Conservation (phyloP, 2,113 vertebrate species). For the Rhipidura dahli region DNA sequence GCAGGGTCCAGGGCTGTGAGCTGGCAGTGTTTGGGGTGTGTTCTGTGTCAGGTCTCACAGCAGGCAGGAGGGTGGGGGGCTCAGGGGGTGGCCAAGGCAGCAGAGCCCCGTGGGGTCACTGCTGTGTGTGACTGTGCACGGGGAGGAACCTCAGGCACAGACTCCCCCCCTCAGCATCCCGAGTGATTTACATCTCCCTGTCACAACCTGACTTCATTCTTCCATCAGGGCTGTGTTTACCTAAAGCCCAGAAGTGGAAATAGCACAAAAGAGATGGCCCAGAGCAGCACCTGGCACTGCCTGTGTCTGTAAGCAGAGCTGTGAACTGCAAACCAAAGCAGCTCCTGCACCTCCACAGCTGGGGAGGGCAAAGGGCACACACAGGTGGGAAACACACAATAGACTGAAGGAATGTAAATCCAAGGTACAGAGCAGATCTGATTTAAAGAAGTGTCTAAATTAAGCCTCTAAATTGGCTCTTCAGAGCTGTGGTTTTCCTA, state of each 20-base stretch:
- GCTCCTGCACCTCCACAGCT: neutral
- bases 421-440: neutral
- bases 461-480: constrained; percentile 14
- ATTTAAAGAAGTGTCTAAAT: constrained; percentile 13
- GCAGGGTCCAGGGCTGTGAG: neutral
- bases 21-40: neutral
- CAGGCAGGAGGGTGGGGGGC: neutral
- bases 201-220: neutral
- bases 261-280: neutral
- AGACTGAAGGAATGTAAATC: neutral
- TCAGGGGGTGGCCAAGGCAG: neutral
- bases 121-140: neutral
- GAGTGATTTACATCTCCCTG: neutral
- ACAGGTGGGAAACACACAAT: neutral
- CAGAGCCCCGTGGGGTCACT: neutral
- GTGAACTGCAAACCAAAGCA: neutral
- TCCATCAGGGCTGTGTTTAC: neutral
- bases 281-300: neutral
- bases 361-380: neutral
- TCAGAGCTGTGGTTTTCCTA: constrained; percentile 36
- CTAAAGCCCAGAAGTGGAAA: neutral
- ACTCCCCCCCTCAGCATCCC: neutral
- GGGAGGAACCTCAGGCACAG: neutral
- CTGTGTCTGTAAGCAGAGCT: neutral
- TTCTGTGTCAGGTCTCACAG: neutral